Evolutionary conservation across 2,797 vertebrate species (phyloP), one percentile per base, ranked within the genome.

Genomic region (Champsocephalus esox): DNA sequence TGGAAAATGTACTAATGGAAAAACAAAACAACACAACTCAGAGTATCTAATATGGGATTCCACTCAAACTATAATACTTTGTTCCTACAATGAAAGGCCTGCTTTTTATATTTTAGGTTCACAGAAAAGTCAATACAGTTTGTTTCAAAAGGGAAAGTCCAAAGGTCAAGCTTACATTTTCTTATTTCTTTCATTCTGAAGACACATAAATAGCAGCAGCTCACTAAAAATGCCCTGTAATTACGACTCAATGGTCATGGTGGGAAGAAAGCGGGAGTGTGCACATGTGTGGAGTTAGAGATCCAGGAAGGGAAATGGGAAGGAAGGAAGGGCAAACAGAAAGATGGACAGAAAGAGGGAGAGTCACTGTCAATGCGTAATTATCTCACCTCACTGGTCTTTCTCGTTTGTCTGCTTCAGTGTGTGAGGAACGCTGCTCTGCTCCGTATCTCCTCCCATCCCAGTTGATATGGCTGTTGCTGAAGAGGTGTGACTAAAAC

Each of bases 371-470:
- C 81, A 82, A 43, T 38, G 56, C 75, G 73, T 79, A 92, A 78
- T 90, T 79, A 91, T 89, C 91, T 90, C 80, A 92, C 89, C 87
- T 92, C 87, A 89, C 95, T 92, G 80, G 95, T 94, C 82, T 94
- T 92, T 94, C 95, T 92, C 19, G 95, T 95, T 86, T 59, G 81
- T 92, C 90, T 81, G 85, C 94, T 92, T 93, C 41, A 82, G 83
- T 72, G 70, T 52, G 74, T 85, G 82, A 84, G 84, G 88, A 93
- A 94, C 88, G 75, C 82, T 80, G 85, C 52, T n/a, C 6, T 66
- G 16, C 58, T 43, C 32, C 6, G n/a, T 74, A 65, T 82, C 69
- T 84, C 84, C 80, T 77, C 79, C 73, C 64, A 34, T 77, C 65
- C 69, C 11, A 14, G 9, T 46, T 68, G 77, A 85, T 57, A 60